A percentile compares a stretch with the other conserved stretches of the same genome.
phyloP scores from a whole-genome alignment of 2,113 vertebrate species.

The Tachycineta bicolor region DNA sequence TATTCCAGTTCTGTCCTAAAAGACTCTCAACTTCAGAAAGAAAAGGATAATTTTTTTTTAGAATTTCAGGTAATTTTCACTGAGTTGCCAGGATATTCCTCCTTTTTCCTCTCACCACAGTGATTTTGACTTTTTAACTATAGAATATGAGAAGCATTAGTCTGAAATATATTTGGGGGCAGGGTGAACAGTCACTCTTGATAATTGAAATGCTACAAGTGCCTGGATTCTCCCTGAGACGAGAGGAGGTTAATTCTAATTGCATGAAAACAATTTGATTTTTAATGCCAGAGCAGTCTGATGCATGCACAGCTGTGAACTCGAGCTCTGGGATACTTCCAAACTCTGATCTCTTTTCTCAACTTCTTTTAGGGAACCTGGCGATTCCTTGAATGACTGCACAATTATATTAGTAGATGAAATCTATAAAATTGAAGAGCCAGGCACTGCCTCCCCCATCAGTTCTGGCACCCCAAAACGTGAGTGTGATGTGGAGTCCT shows the following conservation, averaged over 20 bases:
- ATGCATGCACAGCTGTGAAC: not conserved
- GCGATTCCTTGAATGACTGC: slow-evolving; percentile 89
- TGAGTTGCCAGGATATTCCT: not conserved
- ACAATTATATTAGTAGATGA: slow-evolving; percentile 90
- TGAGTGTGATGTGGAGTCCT: slow-evolving; percentile 48
- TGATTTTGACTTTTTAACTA: not conserved
- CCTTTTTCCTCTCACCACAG: not conserved
- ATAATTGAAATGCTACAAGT: not conserved
- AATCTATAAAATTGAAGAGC: slow-evolving; percentile 93
- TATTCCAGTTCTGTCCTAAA: not conserved
- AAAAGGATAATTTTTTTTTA: rapidly evolving
- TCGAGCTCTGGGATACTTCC: not conserved
- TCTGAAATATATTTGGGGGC: not conserved
- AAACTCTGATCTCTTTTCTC: not conserved
- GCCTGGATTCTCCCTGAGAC: not conserved
- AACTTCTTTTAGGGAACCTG: slow-evolving; percentile 77
- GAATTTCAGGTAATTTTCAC: not conserved
- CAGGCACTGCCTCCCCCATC: slow-evolving; percentile 76
- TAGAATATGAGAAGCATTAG: not conserved
- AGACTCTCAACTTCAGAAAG: not conserved
- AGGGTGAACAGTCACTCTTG: not conserved
- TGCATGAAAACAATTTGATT: not conserved
- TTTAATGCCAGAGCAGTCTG: not conserved
- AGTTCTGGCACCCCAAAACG: slow-evolving; percentile 81
- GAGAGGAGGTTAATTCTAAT: not conserved